Percentiles rank a stretch among this genome's conserved stretches.
These are phyloP conservation scores for Orthonyx spaldingii DNA, from an alignment of 2,113 vertebrate genomes.

Conservation along the genomic window DNA sequence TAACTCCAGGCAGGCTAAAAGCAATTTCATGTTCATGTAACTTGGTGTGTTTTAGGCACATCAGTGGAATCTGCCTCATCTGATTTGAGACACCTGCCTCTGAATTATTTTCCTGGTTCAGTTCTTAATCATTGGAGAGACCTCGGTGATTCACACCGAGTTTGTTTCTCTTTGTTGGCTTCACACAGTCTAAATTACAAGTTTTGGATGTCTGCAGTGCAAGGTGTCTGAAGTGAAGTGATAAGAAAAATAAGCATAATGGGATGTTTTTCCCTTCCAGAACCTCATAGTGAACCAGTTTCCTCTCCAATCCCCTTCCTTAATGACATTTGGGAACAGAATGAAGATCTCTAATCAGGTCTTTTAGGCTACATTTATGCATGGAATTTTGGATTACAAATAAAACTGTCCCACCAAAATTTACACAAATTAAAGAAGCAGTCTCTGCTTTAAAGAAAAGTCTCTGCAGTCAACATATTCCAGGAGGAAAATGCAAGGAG, in stretches of 20 bases:
- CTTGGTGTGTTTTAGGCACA: background rate
- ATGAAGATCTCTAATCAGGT: background rate
- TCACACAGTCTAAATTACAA: background rate
- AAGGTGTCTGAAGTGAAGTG: conserved; percentile 54
- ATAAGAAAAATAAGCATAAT: conserved; percentile 57
- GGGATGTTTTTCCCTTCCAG: conserved; percentile 26
- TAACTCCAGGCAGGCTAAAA: conserved; percentile 12
- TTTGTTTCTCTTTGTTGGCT: conserved; percentile 11
- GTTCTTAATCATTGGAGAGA: conserved; percentile 13
- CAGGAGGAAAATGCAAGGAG: background rate
- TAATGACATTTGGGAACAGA: conserved; percentile 19
- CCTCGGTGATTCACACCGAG: background rate
- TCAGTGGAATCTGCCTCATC: background rate
- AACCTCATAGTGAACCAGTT: background rate
- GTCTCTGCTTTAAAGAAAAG: background rate
- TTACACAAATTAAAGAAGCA: background rate
- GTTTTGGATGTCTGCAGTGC: background rate
- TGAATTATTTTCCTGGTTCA: conserved; percentile 8
- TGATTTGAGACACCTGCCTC: conserved; percentile 1
- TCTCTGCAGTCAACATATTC: background rate
- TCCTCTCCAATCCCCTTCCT: background rate
- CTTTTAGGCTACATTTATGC: background rate
- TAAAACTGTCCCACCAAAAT: background rate
- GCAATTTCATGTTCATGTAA: background rate
- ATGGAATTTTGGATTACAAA: background rate